These are phyloP conservation scores for Lasioglossum malachurum DNA, from an alignment of 2,888 invertebrate genomes.

Conservation along the genomic window DNA sequence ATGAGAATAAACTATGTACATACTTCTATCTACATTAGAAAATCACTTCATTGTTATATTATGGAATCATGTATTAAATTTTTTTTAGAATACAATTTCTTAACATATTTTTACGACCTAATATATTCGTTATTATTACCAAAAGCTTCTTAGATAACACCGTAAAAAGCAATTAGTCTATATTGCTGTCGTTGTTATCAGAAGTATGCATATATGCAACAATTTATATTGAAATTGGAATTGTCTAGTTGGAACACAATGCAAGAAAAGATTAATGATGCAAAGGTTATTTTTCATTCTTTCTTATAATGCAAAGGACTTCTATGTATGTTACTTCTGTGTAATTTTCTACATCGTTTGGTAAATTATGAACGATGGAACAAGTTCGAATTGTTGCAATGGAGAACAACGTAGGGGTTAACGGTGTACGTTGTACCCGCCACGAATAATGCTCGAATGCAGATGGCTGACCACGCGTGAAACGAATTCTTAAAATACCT, in stretches of 20 bases:
- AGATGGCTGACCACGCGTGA: background rate
- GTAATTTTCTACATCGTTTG: background rate
- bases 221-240: background rate
- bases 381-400: background rate
- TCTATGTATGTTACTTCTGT: no score
- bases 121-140: background rate
- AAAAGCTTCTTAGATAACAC: background rate
- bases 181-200: background rate
- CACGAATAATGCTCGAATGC: background rate
- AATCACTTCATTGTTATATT: background rate
- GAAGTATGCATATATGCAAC: background rate
- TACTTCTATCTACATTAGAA: no score
- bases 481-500: conserved; percentile 28
- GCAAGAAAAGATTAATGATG: background rate
- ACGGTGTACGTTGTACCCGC: conserved; percentile 14
- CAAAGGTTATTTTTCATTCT: background rate
- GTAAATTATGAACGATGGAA: background rate
- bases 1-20: background rate
- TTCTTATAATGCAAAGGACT: background rate
- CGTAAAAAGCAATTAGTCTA: background rate
- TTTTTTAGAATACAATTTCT: background rate
- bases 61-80: background rate
- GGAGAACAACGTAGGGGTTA: background rate
- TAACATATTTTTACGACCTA: no score
- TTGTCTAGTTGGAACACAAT: background rate